Evolutionary conservation across 2,888 invertebrate genomes (phyloP), one percentile per base, ranked within the genome.

Genomic region (Pecten maximus): DNA sequence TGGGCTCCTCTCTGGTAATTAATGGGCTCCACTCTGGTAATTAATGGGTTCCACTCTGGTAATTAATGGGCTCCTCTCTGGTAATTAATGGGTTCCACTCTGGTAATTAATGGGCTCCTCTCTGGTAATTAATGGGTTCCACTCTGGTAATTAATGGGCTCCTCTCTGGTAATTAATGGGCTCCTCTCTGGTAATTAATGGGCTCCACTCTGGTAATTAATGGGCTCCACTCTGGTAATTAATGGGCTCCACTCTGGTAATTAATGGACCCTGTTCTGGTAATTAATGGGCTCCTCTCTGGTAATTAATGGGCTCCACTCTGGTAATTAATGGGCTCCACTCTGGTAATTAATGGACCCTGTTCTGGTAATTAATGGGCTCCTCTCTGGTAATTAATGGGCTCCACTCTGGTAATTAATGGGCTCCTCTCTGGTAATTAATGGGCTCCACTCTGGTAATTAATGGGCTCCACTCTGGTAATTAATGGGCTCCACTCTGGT

Each of bases 221-320:
- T 54, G 50, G 19, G 50, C 3, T 54, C 4, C 50, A 54, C 4
- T 54, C 50, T 54, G 50, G 50, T 54, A 54, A 54, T 54, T 54
- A 54, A 54, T 54, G 44, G 44, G 44, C 12, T 54, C 15, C 19
- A 19, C 2, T 54, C 50, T 54, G 50, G 12, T 54, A 54, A 54
- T 54, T 54, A 54, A 54, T 54, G 50, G 15, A 16, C 4, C 15
- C 4, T 16, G 15, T 10, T 54, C 50, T 54, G 50, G 50, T 54
- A 54, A 54, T 54, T 54, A 54, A 54, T 54, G 12, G n/a, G n/a
- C n/a, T n/a, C n/a, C n/a, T n/a, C n/a, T 23, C 88, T 87, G 88
- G 91, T 91, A 88, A 88, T 89, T 87, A 39, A 50, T 48, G 39
- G 50, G 87, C 44, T 40, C 12, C 87, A 54, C 4, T 54, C 50